Conservation (phyloP, 2,888 invertebrate species). For the Yponomeuta evonymella region DNA sequence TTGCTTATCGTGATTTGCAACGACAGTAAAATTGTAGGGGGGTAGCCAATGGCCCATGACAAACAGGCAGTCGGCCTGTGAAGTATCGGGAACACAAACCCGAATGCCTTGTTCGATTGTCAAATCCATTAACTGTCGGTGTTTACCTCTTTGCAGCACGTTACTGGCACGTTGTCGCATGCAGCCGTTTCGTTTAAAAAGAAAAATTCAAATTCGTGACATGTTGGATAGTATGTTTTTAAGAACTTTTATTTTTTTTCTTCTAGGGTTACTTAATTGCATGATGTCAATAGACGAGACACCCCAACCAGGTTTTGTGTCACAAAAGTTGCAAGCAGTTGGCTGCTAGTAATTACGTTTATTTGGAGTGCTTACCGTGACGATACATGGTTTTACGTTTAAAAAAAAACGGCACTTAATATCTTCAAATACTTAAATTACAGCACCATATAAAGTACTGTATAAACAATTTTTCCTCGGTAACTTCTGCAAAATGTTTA, state of each 20-base stretch:
- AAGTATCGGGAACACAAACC: background rate
- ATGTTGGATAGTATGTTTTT: background rate
- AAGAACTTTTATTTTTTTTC: background rate
- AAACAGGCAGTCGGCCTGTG: background rate
- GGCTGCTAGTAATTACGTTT: no score
- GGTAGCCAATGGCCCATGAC: slow-evolving; percentile 21
- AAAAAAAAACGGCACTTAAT: no score
- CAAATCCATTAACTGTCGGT: slow-evolving; percentile 2
- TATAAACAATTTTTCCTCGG: no score
- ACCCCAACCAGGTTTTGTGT: no score
- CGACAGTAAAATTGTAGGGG: slow-evolving; percentile 41
- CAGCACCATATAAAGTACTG: no score
- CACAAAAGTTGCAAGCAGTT: no score
- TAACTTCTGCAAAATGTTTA: no score
- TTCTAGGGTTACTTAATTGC: background rate
- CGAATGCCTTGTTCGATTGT: background rate
- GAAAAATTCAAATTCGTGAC: background rate
- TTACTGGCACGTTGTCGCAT: background rate
- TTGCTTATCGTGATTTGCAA: slow-evolving; percentile 44
- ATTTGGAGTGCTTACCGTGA: no score
- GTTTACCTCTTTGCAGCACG: background rate
- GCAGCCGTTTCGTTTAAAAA: background rate
- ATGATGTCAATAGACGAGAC: background rate
- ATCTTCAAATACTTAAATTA: no score
- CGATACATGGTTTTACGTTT: no score